Base-by-base conservation (phyloP, 2,888 invertebrate genomes). In the Tubulanus polymorphus region DNA sequence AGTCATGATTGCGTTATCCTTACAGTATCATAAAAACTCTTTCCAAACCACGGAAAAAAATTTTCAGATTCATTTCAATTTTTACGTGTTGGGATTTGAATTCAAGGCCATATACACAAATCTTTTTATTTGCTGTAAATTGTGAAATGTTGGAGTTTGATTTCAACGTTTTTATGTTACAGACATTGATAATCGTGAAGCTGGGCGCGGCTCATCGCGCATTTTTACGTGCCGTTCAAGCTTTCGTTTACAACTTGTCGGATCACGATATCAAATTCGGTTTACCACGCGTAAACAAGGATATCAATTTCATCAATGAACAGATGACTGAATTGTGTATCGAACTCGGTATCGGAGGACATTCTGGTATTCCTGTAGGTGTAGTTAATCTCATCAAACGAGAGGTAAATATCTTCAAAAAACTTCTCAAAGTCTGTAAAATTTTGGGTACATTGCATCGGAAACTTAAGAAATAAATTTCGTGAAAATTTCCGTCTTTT, bases 161-260 rank as follows among this genome's bases (percentile, higher is more conserved):
- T 49, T 15, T n/a, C 20, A 15, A 26, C 18, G 15, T 12, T 25
- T 18, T 32, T 35, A 23, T 53, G 27, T 49, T 59, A 23, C 61
- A 73, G 71, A 69, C 65, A 47, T 69, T 68, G 54, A 58, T 65
- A 15, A 60, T 64, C 49, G 56, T 64, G 27, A 58, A 66, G 18
- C 55, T 75, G 48, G 68, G 68, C 3, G 69, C 70, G 8, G 69
- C 71, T 18, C 69, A 74, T 54, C 60, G 74, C 18, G 72, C 70
- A 3, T 69, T 71, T 3, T 67, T 70, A n/a, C 57, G 71, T 48
- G 67, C 71, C 1, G 65, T 75, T n/a, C 73, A 74, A 60, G 60
- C 67, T n/a, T 72, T 73, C 52, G 67, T 71, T 1, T 66, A 63
- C 32, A 66, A 70, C 48, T 63, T 75, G 5, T 69, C 73, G 5